These are phyloP conservation scores for Cetonia aurata DNA, from an alignment of 2,888 invertebrate species.

Conservation along the genomic window DNA sequence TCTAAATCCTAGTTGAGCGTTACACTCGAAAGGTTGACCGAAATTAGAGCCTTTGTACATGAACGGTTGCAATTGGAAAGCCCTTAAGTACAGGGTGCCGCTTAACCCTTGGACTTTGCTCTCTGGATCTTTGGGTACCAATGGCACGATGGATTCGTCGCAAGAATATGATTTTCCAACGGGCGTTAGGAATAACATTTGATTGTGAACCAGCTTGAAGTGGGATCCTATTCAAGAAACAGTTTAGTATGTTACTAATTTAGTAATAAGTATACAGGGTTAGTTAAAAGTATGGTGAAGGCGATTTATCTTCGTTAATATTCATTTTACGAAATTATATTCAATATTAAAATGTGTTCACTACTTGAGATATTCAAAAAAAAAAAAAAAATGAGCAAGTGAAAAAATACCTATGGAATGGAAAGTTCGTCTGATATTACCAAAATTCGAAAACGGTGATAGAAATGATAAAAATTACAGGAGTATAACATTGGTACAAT, in stretches of 20 bases:
- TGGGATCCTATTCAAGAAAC: slow-evolving; percentile 27
- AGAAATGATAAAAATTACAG: no score
- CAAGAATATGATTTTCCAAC: slow-evolving; percentile 89
- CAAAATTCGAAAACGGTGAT: no score
- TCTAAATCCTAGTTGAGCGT: slow-evolving; percentile 70
- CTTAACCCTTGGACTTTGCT: slow-evolving; percentile 61
- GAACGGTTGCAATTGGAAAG: slow-evolving; percentile 85
- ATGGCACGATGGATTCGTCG: slow-evolving; percentile 76
- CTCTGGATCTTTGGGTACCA: slow-evolving; percentile 67
- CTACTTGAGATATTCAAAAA: no score
- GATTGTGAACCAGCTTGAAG: slow-evolving; percentile 64
- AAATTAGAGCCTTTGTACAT: slow-evolving; percentile 85
- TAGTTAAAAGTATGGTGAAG: no score
- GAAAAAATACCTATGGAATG: no score
- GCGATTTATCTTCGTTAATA: no score
- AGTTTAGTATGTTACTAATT: not conserved
- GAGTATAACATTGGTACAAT: no score
- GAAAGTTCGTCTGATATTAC: no score
- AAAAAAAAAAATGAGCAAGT: no score
- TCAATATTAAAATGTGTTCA: no score
- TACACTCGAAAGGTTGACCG: slow-evolving; percentile 78
- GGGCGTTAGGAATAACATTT: slow-evolving; percentile 85
- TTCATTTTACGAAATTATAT: no score
- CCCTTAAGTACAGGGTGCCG: slow-evolving; percentile 61
- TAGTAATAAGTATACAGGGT: no score